Base-by-base conservation (phyloP, 1,140 invertebrate species). In the Lordiphosa collinella region DNA sequence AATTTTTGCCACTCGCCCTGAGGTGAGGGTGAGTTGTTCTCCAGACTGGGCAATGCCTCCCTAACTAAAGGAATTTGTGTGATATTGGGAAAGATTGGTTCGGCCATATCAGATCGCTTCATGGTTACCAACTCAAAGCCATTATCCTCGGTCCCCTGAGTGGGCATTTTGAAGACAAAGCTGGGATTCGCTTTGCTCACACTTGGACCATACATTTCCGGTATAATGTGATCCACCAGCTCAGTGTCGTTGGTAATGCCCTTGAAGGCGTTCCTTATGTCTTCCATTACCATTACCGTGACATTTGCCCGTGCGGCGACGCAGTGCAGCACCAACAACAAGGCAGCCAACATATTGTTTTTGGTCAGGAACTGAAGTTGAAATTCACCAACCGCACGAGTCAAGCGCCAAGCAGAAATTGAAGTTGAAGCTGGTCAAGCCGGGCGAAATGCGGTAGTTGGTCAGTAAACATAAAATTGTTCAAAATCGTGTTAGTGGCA, bases 41-140 rank as follows among this genome's bases (percentile, higher is more conserved):
- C 43, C 25, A 56, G 34, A 32, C 50, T 32, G 8, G 40, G 12
- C 36, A 12, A 11, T 6, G 49, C 14, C 9, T 57, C 62, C 2
- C 29, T 31, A 25, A 25, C 16, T n/a, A 18, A 16, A 11, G 53
- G 11, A 0, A n/a, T 16, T 6, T 14, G 37, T 18, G 34, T 84
- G 11, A 87, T 34, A 67, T 89, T 89, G 7, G 88, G 88, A 44
- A 87, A 89, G 29, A 73, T 70, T 31, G 87, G 79, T 14, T 60
- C 55, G 16, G 57, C 54, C 32, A 89, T 86, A 50, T 86, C 75
- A 16, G 62, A 84, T n/a, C 84, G 66, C 5, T 66, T 53, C 70
- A 88, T 74, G 18, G 64, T 80, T 5, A 85, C 44, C 41, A 73
- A 56, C 34, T 71, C 52, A 35, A 47, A 82, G 13, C 40, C 48